Evolutionary conservation across 2,888 invertebrate species (phyloP).

Genomic region (Hydroisotoma schaefferi): DNA sequence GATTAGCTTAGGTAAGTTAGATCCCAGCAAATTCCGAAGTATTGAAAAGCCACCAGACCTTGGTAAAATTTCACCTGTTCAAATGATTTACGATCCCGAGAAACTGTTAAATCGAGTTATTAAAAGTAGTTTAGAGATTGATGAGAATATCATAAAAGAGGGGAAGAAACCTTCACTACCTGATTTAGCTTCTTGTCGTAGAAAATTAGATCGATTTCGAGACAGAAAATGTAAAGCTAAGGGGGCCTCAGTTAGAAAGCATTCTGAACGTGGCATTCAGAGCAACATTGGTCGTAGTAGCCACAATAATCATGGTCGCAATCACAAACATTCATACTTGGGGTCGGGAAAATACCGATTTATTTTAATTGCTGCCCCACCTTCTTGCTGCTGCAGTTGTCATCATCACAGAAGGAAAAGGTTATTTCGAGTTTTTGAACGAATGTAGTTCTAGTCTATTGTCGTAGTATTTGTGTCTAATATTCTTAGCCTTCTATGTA

Average conservation of each 20-base stretch:
- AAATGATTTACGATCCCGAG: constrained; percentile 2
- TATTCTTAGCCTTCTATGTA: not conserved
- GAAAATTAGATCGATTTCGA: too few species aligned
- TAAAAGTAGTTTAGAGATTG: constrained; percentile 11
- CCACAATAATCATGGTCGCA: too few species aligned
- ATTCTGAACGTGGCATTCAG: too few species aligned
- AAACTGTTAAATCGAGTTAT: constrained; percentile 6
- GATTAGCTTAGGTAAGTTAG: constrained; percentile 10
- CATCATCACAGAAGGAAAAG: constrained; percentile 35
- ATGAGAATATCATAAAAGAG: constrained; percentile 14
- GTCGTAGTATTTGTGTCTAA: not conserved
- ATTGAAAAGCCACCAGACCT: too few species aligned
- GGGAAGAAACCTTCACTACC: constrained; percentile 14
- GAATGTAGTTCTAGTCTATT: not conserved
- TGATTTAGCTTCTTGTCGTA: constrained; percentile 10
- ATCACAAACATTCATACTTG: not conserved
- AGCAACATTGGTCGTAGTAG: too few species aligned
- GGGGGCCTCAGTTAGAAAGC: too few species aligned
- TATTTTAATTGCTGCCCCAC: constrained; percentile 41
- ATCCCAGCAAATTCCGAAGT: too few species aligned
- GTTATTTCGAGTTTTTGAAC: constrained; percentile 17
- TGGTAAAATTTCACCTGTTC: not conserved
- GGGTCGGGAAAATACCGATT: constrained; percentile 19
- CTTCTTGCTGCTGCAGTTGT: constrained; percentile 39
- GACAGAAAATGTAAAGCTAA: too few species aligned